These are phyloP conservation scores for Leptinotarsa juncta DNA, from an alignment of 2,888 invertebrate species.

Conservation along the genomic window DNA sequence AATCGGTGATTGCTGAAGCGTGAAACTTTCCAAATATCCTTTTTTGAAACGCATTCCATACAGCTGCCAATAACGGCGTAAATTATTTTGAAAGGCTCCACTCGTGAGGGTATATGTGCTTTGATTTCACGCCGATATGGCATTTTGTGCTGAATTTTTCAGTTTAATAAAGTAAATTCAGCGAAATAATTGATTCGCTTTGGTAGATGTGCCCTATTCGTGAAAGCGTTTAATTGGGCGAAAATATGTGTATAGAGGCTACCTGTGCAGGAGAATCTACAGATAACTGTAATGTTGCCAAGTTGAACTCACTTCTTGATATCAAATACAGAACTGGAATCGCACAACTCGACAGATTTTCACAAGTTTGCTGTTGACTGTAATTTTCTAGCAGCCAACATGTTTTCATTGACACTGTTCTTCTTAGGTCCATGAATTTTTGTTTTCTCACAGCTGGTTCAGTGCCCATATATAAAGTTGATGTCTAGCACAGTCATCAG, in stretches of 20 bases:
- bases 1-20: slow-evolving; percentile 12
- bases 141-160: slow-evolving; percentile 14
- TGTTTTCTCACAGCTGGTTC: too few species aligned
- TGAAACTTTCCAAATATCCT: neutral
- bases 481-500: too few species aligned
- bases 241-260: neutral
- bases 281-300: too few species aligned
- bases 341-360: too few species aligned
- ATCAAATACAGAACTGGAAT: too few species aligned
- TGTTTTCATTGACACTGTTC: too few species aligned
- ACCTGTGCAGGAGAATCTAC: too few species aligned
- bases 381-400: too few species aligned
- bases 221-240: neutral
- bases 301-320: too few species aligned
- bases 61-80: slow-evolving; percentile 4
- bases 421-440: too few species aligned
- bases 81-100: slow-evolving; percentile 4
- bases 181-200: slow-evolving; percentile 1
- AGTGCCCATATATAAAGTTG: too few species aligned
- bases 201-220: neutral
- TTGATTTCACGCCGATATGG: slow-evolving; percentile 16
- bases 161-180: slow-evolving; percentile 10
- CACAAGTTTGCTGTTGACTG: too few species aligned
- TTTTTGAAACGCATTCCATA: slow-evolving; percentile 10
- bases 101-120: slow-evolving; percentile 4